Conservation (phyloP, 2,888 invertebrate species). For the Ectemnius cavifrons region DNA sequence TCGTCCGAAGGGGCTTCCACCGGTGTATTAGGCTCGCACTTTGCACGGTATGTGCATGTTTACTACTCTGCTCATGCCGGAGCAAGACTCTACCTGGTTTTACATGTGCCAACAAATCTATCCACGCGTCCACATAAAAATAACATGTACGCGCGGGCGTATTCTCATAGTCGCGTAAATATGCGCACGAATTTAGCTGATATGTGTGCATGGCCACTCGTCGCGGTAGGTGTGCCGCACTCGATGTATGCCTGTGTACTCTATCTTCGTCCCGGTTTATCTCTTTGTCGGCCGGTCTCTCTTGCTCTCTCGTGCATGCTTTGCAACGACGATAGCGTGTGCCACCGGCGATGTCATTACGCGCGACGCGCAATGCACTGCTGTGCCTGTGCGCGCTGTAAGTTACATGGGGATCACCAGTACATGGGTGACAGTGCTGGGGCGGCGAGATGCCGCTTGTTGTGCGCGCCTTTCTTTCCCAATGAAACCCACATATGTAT, state of each 20-base stretch:
- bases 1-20: conserved; percentile 72
- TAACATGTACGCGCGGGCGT: neutral
- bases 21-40: conserved; percentile 67
- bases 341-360: conserved; percentile 50
- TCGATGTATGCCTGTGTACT: neutral
- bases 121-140: neutral
- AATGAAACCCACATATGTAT: too few species aligned
- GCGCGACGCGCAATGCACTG: conserved; percentile 23
- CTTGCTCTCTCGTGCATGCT: neutral
- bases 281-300: neutral
- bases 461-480: neutral
- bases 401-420: conserved; percentile 22
- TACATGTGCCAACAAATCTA: neutral
- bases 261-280: neutral
- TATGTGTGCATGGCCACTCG: neutral
- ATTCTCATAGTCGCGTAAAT: neutral
- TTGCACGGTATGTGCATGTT: conserved; percentile 59
- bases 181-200: neutral
- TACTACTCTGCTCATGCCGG: neutral
- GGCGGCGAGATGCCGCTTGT: too few species aligned
- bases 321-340: conserved; percentile 24
- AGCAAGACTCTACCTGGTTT: neutral
- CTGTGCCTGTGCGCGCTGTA: conserved; percentile 25
- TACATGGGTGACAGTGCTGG: conserved; percentile 14
- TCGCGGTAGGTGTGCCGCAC: neutral